Evolutionary conservation across 30 jellyfish, hydroid and myxozoan species (phyloP).

Genomic region (Hydractinia echinata): DNA sequence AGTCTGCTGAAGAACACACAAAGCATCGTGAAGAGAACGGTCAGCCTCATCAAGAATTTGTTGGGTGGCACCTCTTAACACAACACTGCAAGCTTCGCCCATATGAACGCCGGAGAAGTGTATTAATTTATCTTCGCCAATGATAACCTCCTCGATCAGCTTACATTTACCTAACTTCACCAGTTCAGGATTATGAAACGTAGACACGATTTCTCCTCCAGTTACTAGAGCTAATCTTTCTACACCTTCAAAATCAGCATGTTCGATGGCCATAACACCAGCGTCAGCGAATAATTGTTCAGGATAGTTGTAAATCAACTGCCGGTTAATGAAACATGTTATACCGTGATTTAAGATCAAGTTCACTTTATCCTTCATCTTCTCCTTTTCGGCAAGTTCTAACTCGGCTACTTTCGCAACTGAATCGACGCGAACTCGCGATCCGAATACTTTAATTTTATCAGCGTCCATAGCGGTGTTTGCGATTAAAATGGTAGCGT

Average conservation of each 20-base stretch:
- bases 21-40: conserved; percentile 95
- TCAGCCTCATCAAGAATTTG: conserved; percentile 97
- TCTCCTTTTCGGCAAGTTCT: conserved; percentile 93
- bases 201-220: conserved; percentile 98
- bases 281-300: conserved; percentile 96
- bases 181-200: conserved; percentile 87
- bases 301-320: conserved; percentile 88
- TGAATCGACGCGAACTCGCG: conserved; percentile 92
- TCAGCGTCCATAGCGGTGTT: conserved; percentile 98
- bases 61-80: conserved; percentile 92
- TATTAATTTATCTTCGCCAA: conserved; percentile 90
- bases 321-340: conserved; percentile 87
- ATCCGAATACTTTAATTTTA: conserved; percentile 88
- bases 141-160: conserved; percentile 87
- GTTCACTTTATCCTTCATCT: conserved; percentile 96
- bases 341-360: conserved; percentile 77
- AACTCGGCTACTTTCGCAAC: conserved; percentile 95
- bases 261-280: conserved; percentile 97
- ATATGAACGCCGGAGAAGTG: conserved; percentile 94
- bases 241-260: conserved; percentile 98
- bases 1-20: conserved; percentile 82
- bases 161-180: conserved; percentile 89
- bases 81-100: conserved; percentile 99
- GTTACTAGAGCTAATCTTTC: conserved; percentile 94
- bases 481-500: conserved; percentile 86